Evolutionary conservation across 2,888 invertebrate species (phyloP).

Genomic region (Vannuccia rotundouncinata): DNA sequence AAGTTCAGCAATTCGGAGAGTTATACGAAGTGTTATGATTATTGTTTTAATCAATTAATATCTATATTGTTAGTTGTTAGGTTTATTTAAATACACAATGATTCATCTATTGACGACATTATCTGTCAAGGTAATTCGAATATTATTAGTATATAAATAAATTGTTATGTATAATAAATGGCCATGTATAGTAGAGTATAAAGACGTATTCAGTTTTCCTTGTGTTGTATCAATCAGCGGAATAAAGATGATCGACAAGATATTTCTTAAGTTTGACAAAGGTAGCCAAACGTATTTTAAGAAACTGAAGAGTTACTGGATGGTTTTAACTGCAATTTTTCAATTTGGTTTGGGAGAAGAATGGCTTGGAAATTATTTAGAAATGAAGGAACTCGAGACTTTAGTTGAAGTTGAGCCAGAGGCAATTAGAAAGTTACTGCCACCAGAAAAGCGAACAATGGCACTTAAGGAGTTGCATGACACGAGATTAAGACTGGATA

Average conservation of each 20-base stretch:
- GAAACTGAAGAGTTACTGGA: background rate
- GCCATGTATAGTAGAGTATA: too few relatives aligned
- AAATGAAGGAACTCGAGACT: background rate
- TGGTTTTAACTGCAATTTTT: background rate
- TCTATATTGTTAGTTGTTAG: too few relatives aligned
- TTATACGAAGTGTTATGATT: too few relatives aligned
- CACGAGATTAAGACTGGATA: background rate
- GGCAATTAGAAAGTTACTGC: background rate
- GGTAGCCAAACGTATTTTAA: background rate
- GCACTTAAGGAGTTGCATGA: slow-evolving; percentile 2
- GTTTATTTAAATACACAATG: too few relatives aligned
- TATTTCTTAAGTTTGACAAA: background rate
- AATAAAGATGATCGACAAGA: background rate
- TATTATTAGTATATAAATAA: too few relatives aligned
- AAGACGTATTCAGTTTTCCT: too few relatives aligned
- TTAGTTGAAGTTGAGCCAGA: background rate
- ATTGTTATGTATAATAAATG: too few relatives aligned
- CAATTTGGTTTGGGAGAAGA: background rate
- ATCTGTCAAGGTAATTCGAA: too few relatives aligned
- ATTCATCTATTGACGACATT: too few relatives aligned
- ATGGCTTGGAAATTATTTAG: background rate
- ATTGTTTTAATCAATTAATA: too few relatives aligned
- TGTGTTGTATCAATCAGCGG: background rate
- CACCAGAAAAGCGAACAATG: background rate
- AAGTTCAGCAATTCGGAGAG: too few relatives aligned